Evolutionary conservation across 2,113 vertebrate genomes (phyloP), one percentile per base, ranked within the genome.

Genomic region (Hippocampus abdominalis): DNA sequence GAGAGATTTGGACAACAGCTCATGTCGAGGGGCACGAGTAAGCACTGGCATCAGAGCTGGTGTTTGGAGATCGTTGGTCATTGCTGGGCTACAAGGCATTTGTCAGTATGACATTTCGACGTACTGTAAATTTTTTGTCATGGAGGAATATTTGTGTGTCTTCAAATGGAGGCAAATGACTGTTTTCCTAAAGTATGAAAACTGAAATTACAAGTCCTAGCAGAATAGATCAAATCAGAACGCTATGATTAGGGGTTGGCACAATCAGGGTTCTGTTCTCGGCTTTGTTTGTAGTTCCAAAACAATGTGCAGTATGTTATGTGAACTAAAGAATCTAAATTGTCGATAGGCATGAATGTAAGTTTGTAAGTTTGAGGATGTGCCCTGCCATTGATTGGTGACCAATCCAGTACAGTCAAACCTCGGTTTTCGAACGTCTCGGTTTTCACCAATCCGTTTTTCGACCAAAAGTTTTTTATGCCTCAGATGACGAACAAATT

Each of bases 1-100:
- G 68, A 69, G 68, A 71, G 78, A 81, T 81, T 78, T 82, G 72
- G 81, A 84, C 75, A 84, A 85, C 77, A 85, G 79, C 84, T 79
- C 81, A 74, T 72, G 79, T 71, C 53, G 70, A 82, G 64, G 16
- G 15, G 73, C 54, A 53, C 40, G 21, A 64, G 76, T 36, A 66
- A 75, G 78, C 57, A 44, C 60, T 72, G 69, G 70, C 81, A 87
- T 89, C 83, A 86, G 72, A 88, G 78, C 66, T 66, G 32, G 56
- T 49, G 57, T 51, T 48, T 39, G 21, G 51, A 73, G 51, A 69
- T 64, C 39, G 65, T 71, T 81, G 66, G 63, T 64, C 20, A 53
- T 75, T 60, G 75, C 64, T 64, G 66, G 63, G 64, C 65, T 51
- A 57, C 74, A 82, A 67, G 56, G 64, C 76, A 72, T 18, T 54